Percentiles rank a stretch among this genome's conserved stretches.
phyloP scores from a whole-genome alignment of 2,888 invertebrate genomes.

The Mellilla xanthometata region DNA sequence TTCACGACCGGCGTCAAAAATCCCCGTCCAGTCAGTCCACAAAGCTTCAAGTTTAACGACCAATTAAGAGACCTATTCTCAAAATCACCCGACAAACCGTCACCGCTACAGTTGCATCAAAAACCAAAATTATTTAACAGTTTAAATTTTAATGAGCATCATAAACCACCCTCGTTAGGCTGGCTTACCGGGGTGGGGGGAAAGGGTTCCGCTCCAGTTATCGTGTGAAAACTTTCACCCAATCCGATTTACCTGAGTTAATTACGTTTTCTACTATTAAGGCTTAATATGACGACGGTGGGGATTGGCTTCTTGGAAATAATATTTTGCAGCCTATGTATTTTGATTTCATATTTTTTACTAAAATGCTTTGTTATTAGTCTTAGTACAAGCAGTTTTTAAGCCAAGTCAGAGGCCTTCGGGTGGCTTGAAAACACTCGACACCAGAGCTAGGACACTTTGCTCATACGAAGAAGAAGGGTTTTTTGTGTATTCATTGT shows the following conservation, averaged over 20 bases:
- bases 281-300: slow-evolving; percentile 34
- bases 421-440: too few species aligned
- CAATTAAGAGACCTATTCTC: slow-evolving; percentile 12
- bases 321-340: not conserved
- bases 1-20: too few species aligned
- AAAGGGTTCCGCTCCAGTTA: slow-evolving; percentile 64
- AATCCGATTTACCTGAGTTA: slow-evolving; percentile 79
- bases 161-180: slow-evolving; percentile 41
- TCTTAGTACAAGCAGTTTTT: too few species aligned
- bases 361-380: too few species aligned
- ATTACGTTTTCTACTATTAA: slow-evolving; percentile 74
- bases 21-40: not conserved
- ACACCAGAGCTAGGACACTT: too few species aligned
- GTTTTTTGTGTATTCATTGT: too few species aligned
- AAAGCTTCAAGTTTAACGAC: slow-evolving; percentile 6
- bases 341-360: too few species aligned
- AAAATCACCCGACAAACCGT: slow-evolving; percentile 14
- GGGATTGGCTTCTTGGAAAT: slow-evolving; percentile 26
- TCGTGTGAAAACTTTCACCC: slow-evolving; percentile 73
- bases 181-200: slow-evolving; percentile 29
- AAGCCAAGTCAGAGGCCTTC: too few species aligned
- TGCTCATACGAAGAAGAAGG: too few species aligned
- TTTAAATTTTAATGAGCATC: slow-evolving; percentile 44
- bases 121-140: slow-evolving; percentile 32
- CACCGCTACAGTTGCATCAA: slow-evolving; percentile 29